A percentile compares a stretch with the other conserved stretches of the same genome.
Conservation (phyloP, 1,140 invertebrate species). For the Neuroterus valhalla region DNA sequence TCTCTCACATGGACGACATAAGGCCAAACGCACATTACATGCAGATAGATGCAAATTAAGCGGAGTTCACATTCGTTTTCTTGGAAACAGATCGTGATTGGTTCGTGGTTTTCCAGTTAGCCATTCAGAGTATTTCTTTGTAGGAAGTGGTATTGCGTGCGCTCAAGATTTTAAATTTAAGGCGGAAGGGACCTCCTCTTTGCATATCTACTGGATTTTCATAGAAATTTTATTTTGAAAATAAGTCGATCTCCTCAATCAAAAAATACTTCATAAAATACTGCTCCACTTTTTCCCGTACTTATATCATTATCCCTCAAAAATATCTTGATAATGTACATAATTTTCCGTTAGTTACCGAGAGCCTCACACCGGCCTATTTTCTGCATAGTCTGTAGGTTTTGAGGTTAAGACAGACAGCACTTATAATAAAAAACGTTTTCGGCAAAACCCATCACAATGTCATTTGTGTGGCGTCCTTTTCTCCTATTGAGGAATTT, state of each 20-base stretch:
- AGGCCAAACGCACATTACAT: background rate
- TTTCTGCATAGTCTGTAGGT: background rate
- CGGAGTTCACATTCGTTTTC: background rate
- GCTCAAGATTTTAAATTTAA: too few species aligned
- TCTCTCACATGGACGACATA: slow-evolving; percentile 1
- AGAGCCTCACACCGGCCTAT: background rate
- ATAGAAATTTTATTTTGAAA: too few species aligned
- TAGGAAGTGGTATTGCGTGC: too few species aligned
- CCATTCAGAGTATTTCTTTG: background rate
- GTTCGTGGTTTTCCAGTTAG: background rate
- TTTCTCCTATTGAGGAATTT: slow-evolving; percentile 34
- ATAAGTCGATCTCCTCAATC: too few species aligned
- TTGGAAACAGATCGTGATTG: background rate
- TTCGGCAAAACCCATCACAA: slow-evolving; percentile 15
- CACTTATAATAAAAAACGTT: background rate
- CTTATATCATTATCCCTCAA: too few species aligned
- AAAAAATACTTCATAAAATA: too few species aligned
- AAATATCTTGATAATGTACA: background rate
- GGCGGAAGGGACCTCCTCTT: too few species aligned
- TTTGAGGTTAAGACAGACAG: slow-evolving; percentile 1
- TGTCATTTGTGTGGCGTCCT: slow-evolving; percentile 46
- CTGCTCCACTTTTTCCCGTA: too few species aligned
- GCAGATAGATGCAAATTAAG: too few species aligned
- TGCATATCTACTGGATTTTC: too few species aligned
- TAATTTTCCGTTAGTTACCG: background rate